A percentile compares a stretch with the other conserved stretches of the same genome.
Evolutionary conservation across 2,888 invertebrate genomes (phyloP).

Genomic region (Eupithecia vulgata): DNA sequence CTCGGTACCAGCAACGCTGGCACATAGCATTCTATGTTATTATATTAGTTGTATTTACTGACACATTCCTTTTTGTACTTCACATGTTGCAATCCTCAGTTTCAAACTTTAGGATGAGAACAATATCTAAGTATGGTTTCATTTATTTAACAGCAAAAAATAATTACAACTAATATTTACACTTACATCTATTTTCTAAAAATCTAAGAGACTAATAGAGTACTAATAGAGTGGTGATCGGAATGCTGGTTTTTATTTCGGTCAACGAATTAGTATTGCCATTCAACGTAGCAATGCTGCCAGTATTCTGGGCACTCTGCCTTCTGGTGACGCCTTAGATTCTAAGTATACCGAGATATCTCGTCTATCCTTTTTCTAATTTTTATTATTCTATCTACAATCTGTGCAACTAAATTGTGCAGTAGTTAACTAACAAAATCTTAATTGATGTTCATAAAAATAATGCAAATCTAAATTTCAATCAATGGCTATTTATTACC

Average conservation of each 20-base stretch:
- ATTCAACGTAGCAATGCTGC: too few relatives aligned
- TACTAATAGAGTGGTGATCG: too few relatives aligned
- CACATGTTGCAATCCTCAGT: not conserved
- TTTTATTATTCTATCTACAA: not conserved
- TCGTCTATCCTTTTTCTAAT: not conserved
- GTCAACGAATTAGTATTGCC: too few relatives aligned
- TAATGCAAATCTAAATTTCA: constrained; percentile 49
- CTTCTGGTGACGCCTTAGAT: too few relatives aligned
- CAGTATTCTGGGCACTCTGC: too few relatives aligned
- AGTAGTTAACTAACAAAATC: not conserved
- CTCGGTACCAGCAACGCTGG: constrained; percentile 51
- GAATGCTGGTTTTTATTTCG: too few relatives aligned
- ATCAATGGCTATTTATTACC: constrained; percentile 52
- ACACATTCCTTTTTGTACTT: constrained; percentile 27
- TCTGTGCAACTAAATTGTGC: not conserved
- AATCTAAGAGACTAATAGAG: too few relatives aligned
- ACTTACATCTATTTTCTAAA: too few relatives aligned
- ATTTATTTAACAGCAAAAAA: too few relatives aligned
- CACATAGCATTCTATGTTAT: constrained; percentile 58
- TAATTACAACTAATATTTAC: too few relatives aligned
- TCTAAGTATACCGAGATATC: not conserved
- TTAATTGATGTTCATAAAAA: not conserved
- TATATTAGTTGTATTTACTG: constrained; percentile 46
- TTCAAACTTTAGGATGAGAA: not conserved
- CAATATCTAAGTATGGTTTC: too few relatives aligned